Percentiles rank a stretch among this genome's conserved stretches.
These are phyloP conservation scores for Caenorhabditis inopinata DNA, from an alignment of 1,140 invertebrate genomes.

Conservation along the genomic window DNA sequence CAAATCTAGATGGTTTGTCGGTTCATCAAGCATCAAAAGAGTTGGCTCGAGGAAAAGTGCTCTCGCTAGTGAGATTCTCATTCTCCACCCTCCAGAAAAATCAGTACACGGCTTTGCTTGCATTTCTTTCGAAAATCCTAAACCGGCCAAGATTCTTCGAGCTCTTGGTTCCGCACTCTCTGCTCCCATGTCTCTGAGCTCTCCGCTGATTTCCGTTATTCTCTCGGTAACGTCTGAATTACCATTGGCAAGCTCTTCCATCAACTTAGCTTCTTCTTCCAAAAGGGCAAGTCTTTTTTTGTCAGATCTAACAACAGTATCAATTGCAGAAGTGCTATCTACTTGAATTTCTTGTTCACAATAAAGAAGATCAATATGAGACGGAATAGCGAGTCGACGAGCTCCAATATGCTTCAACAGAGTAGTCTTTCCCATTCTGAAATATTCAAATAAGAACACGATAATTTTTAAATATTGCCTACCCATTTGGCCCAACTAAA, in stretches of 20 bases:
- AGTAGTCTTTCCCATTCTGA: conserved; percentile 93
- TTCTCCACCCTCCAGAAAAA: conserved; percentile 97
- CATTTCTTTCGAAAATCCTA: conserved; percentile 91
- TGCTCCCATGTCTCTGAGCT: conserved; percentile 90
- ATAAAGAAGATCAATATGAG: conserved; percentile 87
- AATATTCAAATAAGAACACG: conserved; percentile 1
- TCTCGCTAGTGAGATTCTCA: conserved; percentile 89
- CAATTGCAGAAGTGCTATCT: conserved; percentile 85
- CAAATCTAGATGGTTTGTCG: conserved; percentile 81
- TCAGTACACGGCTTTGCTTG: conserved; percentile 75
- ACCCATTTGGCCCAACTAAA: conserved; percentile 93
- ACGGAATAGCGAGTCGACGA: conserved; percentile 81
- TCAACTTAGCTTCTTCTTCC: conserved; percentile 79
- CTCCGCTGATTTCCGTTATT: conserved; percentile 78
- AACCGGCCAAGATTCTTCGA: conserved; percentile 88
- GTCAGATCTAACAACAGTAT: conserved; percentile 87
- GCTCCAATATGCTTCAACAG: conserved; percentile 86
- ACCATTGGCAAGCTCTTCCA: conserved; percentile 73
- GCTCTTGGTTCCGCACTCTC: conserved; percentile 94
- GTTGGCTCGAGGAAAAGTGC: conserved; percentile 82
- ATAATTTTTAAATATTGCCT: background rate
- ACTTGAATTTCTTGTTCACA: conserved; percentile 92
- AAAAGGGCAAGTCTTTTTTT: conserved; percentile 75
- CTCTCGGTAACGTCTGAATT: conserved; percentile 75
- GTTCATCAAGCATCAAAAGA: conserved; percentile 91